Conservation (phyloP, 2,797 vertebrate species). For the Xyrichtys novacula region DNA sequence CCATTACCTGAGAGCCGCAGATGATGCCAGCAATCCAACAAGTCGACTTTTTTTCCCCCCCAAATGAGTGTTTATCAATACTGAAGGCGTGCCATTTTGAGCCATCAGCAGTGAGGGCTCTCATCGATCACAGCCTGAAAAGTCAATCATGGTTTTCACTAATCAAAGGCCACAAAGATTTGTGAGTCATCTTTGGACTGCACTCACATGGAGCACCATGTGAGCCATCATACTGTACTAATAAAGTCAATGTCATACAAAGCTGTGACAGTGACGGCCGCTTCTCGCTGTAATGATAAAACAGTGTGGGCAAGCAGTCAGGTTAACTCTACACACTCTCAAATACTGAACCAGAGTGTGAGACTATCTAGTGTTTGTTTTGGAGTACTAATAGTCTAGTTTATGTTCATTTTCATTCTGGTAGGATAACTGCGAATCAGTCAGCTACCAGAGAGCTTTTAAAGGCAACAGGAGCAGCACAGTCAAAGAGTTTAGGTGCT, state of each 20-base stretch:
- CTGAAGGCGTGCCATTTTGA: constrained; percentile 68
- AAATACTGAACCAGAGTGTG: background rate
- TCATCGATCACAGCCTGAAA: constrained; percentile 66
- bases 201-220: constrained; percentile 17
- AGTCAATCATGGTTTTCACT: constrained; percentile 70
- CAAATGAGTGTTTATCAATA: constrained; percentile 79
- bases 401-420: background rate
- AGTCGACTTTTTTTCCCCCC: constrained; percentile 51
- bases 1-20: constrained; percentile 81
- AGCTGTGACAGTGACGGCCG: constrained; percentile 15
- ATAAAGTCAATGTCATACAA: constrained; percentile 31
- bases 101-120: constrained; percentile 61
- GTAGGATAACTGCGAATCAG: background rate
- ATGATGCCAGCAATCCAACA: constrained; percentile 76
- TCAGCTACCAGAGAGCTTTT: background rate
- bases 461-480: background rate
- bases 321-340: background rate
- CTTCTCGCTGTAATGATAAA: constrained; percentile 24
- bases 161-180: constrained; percentile 68
- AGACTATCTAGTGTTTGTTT: background rate
- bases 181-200: constrained; percentile 40
- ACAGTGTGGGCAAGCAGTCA: background rate
- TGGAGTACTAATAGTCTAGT: background rate
- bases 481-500: background rate
- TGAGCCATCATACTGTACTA: constrained; percentile 31